Percentiles rank a stretch among this genome's conserved stretches.
Conservation (phyloP, 1,140 invertebrate genomes). For the Bombus picipes region DNA sequence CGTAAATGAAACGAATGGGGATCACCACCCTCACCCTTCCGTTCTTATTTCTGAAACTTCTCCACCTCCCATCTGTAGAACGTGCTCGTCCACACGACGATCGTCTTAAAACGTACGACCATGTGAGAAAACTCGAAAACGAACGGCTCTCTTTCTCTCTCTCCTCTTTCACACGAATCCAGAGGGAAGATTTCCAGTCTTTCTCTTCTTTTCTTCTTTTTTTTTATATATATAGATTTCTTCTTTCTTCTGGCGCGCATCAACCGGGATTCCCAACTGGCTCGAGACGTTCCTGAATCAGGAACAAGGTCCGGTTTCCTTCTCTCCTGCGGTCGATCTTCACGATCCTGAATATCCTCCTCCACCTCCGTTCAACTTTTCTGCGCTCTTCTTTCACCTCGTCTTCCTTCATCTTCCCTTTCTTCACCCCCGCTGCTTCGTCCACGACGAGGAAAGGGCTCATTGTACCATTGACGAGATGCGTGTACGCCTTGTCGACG, state of each 20-base stretch:
- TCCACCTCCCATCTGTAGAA: slow-evolving; percentile 21
- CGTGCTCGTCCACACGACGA: slow-evolving; percentile 65
- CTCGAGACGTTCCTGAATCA: slow-evolving; percentile 57
- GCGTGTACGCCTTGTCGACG: slow-evolving; percentile 71
- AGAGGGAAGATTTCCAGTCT: slow-evolving; percentile 45
- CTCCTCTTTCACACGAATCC: slow-evolving; percentile 56
- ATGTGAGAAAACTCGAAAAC: slow-evolving; percentile 48
- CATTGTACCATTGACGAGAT: slow-evolving; percentile 68
- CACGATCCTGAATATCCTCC: slow-evolving; percentile 63
- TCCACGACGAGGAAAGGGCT: slow-evolving; percentile 34
- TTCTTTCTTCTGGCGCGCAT: slow-evolving; percentile 32
- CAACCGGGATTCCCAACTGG: slow-evolving; percentile 55
- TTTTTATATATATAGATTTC: no score
- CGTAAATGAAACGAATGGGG: slow-evolving; percentile 9
- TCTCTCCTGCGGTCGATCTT: slow-evolving; percentile 50
- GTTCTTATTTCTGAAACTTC: slow-evolving; percentile 50
- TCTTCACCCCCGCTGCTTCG: slow-evolving; percentile 16
- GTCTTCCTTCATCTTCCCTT: slow-evolving; percentile 11
- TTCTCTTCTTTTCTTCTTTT: slow-evolving; percentile 17
- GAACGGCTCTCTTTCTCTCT: background rate
- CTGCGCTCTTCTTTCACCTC: slow-evolving; percentile 3
- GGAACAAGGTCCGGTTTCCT: slow-evolving; percentile 62
- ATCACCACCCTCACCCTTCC: slow-evolving; percentile 44
- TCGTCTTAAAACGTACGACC: slow-evolving; percentile 65
- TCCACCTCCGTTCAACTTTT: slow-evolving; percentile 20